Evolutionary conservation across 1,140 invertebrate species (phyloP).

Genomic region (Ylistrum balloti): DNA sequence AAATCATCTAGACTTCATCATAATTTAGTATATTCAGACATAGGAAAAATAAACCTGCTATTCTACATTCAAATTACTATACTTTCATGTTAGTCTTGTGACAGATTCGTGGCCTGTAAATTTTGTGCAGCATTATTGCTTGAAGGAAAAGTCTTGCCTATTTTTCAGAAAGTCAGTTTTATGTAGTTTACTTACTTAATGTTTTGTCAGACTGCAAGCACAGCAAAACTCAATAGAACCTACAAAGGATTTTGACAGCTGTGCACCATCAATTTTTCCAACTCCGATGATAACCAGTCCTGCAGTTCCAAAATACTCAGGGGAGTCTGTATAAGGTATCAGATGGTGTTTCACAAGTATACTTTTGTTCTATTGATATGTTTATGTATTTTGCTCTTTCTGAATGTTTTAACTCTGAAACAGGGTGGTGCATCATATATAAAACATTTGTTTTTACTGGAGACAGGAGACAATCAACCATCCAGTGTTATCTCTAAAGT

Average conservation of each 20-base stretch:
- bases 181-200: neutral
- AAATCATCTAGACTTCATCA: neutral
- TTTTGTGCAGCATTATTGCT: neutral
- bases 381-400: too few relatives aligned
- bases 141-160: neutral
- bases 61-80: neutral
- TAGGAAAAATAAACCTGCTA: neutral
- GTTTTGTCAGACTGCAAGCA: neutral
- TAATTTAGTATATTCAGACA: neutral
- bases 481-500: too few relatives aligned
- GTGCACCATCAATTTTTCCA: neutral
- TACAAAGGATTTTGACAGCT: neutral
- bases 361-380: too few relatives aligned
- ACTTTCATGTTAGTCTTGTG: neutral
- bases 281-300: neutral
- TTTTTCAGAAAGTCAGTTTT: neutral
- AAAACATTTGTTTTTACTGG: too few relatives aligned
- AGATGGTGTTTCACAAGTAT: too few relatives aligned
- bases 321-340: too few relatives aligned
- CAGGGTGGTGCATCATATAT: too few relatives aligned
- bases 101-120: neutral
- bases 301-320: neutral
- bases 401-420: too few relatives aligned
- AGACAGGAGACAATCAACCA: too few relatives aligned
- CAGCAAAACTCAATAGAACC: neutral